Evolutionary conservation across 23 tunicate species (phyloP), one percentile per base, ranked within the genome.

Genomic region (Halocynthia roretzi): DNA sequence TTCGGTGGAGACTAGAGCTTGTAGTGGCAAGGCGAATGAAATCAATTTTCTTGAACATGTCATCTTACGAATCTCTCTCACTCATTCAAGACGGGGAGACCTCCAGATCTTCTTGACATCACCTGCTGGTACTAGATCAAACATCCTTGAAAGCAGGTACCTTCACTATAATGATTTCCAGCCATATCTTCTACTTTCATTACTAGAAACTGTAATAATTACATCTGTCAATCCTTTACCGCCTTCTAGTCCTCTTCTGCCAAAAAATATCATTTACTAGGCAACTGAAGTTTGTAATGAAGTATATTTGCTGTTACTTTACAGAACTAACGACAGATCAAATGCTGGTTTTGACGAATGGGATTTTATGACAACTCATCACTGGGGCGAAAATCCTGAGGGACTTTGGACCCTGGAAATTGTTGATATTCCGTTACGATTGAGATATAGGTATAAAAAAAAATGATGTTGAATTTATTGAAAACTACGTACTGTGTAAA

Each of bases 281-380:
- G 44, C 44, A 31, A 31, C 44, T 31, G 4, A 31, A 31, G 44
- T 31, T 31, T 31, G 19, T 51, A 51, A 52, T 4, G 23, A 40
- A 51, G 5, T 72, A 11, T 49, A n/a, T 72, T 40, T 14, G 18
- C 23, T 6, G 68, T 31, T 71, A 19, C 10, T 67, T 85, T 72
- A 5, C 76, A 91, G 97, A 71, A 72, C 66, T 56, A 77, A 63
- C 49, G 97, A 91, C 62, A 84, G 83, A 14, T 91, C 97, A 5
- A 77, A 62, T 51, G 78, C 8, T 9, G 99, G 99, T 7, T 95
- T 95, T 78, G 17, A 17, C 44, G 80, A 82, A 10, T 95, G 99
- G 99, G 91, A 86, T 18, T 95, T 95, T 68, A 95, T 95, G 99
- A 95, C 96, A 31, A 91, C 95, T 7, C 99, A 95, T 74, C 87